Conservation (phyloP, 2,113 vertebrate genomes). For the Mustela nigripes region DNA sequence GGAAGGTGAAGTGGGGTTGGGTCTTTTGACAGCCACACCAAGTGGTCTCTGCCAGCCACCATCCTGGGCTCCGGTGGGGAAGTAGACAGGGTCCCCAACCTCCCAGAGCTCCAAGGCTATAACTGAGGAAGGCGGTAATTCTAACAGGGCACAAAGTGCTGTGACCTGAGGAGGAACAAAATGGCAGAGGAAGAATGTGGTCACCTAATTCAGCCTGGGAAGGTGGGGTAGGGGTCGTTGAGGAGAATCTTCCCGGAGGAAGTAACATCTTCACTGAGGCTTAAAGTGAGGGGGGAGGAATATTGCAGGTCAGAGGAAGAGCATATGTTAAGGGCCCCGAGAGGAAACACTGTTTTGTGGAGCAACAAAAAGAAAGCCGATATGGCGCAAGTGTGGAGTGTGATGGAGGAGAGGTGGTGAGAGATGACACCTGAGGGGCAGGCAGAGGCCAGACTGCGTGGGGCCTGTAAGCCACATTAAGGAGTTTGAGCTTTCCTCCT, state of each 20-base stretch:
- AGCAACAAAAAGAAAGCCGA: not conserved
- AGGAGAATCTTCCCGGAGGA: not conserved
- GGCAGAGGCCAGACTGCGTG: not conserved
- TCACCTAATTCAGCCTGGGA: not conserved
- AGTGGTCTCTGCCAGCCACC: not conserved
- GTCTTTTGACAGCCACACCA: not conserved
- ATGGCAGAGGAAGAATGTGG: not conserved
- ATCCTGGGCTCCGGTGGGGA: not conserved
- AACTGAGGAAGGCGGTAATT: not conserved
- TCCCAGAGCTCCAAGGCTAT: not conserved
- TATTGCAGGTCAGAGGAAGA: not conserved
- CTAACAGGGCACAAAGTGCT: not conserved
- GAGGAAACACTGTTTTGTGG: not conserved
- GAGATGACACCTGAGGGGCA: not conserved
- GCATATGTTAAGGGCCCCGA: not conserved
- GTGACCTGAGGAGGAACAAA: not conserved
- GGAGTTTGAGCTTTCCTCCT: not conserved
- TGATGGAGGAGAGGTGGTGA: not conserved
- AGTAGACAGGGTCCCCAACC: not conserved
- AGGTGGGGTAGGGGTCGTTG: not conserved
- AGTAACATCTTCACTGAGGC: not conserved
- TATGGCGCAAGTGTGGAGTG: not conserved
- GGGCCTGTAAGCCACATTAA: not conserved
- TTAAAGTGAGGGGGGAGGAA: not conserved
- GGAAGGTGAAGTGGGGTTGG: not conserved